A percentile compares a stretch with the other conserved stretches of the same genome.
Conservation (phyloP, 2,113 vertebrate genomes). For the Thamnophis sirtalis region DNA sequence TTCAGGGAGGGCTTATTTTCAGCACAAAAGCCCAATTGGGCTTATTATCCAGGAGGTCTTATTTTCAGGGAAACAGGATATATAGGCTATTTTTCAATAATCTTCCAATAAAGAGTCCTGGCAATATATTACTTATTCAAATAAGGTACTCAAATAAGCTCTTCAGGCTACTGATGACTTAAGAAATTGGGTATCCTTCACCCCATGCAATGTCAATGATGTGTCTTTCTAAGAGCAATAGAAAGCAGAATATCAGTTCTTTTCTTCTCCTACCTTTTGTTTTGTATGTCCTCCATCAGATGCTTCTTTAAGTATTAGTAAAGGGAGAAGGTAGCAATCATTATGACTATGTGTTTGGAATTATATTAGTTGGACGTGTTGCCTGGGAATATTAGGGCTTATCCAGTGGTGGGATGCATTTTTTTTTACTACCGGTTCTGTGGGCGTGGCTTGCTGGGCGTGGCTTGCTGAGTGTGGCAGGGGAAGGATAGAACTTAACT, state of each 20-base stretch:
- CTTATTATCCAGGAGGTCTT: no score
- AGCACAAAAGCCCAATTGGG: no score
- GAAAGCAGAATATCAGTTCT: background rate
- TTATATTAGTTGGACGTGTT: background rate
- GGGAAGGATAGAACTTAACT: slow-evolving; percentile 53
- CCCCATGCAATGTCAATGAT: background rate
- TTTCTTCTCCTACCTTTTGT: background rate
- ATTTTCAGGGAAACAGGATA: no score
- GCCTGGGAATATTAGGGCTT: background rate
- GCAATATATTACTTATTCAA: background rate
- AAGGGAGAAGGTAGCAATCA: background rate
- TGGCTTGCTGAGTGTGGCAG: no score
- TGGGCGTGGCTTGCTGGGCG: no score
- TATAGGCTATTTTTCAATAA: background rate
- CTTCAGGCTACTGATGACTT: background rate
- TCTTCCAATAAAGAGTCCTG: background rate
- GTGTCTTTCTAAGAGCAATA: background rate
- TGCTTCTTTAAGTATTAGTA: background rate
- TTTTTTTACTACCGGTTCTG: no score
- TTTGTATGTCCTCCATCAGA: background rate
- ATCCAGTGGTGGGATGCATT: no score
- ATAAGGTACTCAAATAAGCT: background rate
- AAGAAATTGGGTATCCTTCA: background rate
- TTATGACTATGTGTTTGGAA: background rate
- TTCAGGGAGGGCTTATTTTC: no score